These are phyloP conservation scores for Lemur catta DNA, from an alignment of 2,797 vertebrate genomes.

Conservation along the genomic window DNA sequence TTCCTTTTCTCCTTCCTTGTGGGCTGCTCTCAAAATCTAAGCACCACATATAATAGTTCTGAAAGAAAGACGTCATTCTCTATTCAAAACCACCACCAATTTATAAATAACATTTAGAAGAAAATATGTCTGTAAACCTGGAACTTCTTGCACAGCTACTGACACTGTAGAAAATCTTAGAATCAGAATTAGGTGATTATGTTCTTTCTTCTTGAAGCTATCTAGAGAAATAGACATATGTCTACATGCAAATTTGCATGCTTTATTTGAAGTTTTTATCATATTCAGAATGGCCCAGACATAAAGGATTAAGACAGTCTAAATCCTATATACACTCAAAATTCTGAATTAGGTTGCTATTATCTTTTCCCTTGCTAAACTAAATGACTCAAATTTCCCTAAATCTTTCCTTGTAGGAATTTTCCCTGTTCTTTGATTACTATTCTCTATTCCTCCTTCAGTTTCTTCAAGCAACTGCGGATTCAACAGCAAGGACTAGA, in stretches of 20 bases:
- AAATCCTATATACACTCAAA: background rate
- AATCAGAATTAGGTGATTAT: background rate
- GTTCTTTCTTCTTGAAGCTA: background rate
- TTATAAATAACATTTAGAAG: background rate
- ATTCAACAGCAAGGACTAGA: background rate
- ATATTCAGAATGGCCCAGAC: background rate
- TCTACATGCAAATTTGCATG: background rate
- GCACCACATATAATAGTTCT: background rate
- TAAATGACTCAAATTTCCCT: background rate
- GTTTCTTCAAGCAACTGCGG: background rate
- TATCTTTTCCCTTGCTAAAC: background rate
- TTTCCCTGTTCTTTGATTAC: background rate
- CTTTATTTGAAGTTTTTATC: constrained; percentile 19
- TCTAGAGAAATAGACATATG: background rate
- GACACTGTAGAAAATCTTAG: background rate
- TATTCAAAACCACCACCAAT: background rate
- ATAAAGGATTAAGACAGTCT: background rate
- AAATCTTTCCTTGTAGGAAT: background rate
- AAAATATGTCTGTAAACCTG: background rate
- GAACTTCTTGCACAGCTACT: background rate
- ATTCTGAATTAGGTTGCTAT: background rate
- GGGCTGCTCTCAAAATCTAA: background rate
- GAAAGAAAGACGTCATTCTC: background rate
- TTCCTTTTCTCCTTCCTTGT: background rate
- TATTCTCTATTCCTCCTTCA: background rate